Conservation (phyloP, 2,797 vertebrate genomes). For the Macropodus opercularis region DNA sequence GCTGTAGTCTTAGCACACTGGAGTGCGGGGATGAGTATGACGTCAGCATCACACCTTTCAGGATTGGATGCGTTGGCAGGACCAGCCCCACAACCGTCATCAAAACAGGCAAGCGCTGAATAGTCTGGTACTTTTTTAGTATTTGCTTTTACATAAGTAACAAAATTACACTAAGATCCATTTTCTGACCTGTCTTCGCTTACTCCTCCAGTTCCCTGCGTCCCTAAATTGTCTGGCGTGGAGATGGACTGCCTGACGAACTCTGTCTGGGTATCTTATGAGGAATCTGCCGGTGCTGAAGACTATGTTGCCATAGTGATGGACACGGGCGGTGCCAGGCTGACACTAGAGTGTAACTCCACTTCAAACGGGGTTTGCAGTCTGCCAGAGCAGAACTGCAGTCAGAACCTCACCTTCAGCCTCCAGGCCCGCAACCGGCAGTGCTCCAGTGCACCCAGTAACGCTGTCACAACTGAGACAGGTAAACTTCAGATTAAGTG, state of each 20-base stretch:
- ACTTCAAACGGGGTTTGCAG: slow-evolving; percentile 50
- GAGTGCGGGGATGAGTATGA: slow-evolving; percentile 77
- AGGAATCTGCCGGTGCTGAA: slow-evolving; percentile 59
- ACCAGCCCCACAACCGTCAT: slow-evolving; percentile 57
- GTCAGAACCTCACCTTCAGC: slow-evolving; percentile 73
- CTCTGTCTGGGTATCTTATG: slow-evolving; percentile 73
- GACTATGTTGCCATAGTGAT: slow-evolving; percentile 56
- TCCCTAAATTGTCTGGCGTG: slow-evolving; percentile 65
- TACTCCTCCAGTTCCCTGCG: slow-evolving; percentile 77
- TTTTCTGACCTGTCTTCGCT: background rate
- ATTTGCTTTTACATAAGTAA: background rate
- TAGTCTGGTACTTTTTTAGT: background rate
- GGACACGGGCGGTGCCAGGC: slow-evolving; percentile 35
- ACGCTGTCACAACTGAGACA: slow-evolving; percentile 67
- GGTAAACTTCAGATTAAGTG: slow-evolving; percentile 55
- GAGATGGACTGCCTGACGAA: slow-evolving; percentile 81
- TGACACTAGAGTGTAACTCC: slow-evolving; percentile 65
- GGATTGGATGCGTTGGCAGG: slow-evolving; percentile 71
- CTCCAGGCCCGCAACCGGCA: slow-evolving; percentile 64
- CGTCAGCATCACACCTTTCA: slow-evolving; percentile 73
- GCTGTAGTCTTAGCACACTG: slow-evolving; percentile 70
- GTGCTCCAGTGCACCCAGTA: slow-evolving; percentile 75
- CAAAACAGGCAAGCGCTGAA: slow-evolving; percentile 67
- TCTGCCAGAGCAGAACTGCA: slow-evolving; percentile 71
- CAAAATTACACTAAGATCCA: background rate